Conservation (phyloP, 2,888 invertebrate genomes). For the Dynastes maya region DNA sequence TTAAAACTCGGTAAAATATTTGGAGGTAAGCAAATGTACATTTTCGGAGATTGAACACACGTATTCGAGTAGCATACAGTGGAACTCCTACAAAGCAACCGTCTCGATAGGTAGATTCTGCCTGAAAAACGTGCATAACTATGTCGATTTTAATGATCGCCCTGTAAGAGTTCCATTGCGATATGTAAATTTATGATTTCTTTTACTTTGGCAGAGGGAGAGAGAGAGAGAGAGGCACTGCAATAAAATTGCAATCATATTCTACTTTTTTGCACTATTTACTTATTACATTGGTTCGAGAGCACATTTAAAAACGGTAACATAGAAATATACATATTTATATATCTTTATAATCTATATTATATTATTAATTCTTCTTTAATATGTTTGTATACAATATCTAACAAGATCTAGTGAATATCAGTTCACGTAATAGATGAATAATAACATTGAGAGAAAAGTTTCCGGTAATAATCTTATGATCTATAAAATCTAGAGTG, state of each 20-base stretch:
- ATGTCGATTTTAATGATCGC: background rate
- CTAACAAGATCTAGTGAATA: conserved; percentile 50
- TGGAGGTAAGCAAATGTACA: no score
- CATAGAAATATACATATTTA: conserved; percentile 46
- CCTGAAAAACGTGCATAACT: background rate
- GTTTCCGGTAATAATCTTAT: conserved; percentile 50
- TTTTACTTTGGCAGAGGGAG: conserved; percentile 32
- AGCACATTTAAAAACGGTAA: conserved; percentile 41
- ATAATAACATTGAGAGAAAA: conserved; percentile 36
- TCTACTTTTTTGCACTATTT: conserved; percentile 42
- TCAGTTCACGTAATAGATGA: conserved; percentile 40
- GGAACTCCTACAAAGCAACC: no score
- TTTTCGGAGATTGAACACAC: background rate
- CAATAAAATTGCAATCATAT: background rate
- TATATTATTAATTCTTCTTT: conserved; percentile 2
- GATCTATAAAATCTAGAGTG: conserved; percentile 36
- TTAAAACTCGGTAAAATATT: no score
- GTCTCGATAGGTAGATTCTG: no score
- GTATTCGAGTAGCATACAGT: background rate
- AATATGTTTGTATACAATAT: conserved; percentile 34
- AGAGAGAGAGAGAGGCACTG: background rate
- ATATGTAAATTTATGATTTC: conserved; percentile 5
- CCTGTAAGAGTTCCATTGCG: background rate
- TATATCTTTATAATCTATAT: conserved; percentile 15
- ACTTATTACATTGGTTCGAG: conserved; percentile 31